Percentiles rank a stretch among this genome's conserved stretches.
Conservation (phyloP, 2,113 vertebrate genomes). For the Oncorhynchus kisutch region DNA sequence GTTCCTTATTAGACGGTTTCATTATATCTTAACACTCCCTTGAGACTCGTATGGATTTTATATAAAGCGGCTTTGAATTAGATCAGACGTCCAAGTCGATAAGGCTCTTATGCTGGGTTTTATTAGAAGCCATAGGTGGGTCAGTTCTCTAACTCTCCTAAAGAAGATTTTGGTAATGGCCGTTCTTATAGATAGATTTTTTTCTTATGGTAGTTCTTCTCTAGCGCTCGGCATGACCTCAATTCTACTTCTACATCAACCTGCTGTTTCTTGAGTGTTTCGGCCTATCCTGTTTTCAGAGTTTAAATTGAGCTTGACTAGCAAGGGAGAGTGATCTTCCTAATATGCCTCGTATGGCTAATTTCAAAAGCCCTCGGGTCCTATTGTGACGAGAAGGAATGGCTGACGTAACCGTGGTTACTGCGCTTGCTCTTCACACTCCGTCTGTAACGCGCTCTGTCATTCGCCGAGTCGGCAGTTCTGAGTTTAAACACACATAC, state of each 20-base stretch:
- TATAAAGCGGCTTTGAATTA: too few relatives aligned
- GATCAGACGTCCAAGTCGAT: too few relatives aligned
- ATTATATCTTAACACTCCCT: neutral
- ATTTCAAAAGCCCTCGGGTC: neutral
- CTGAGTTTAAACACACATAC: conserved; percentile 12
- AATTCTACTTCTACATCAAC: neutral
- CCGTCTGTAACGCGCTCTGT: conserved; percentile 20
- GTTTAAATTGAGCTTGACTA: neutral
- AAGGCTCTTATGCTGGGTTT: neutral
- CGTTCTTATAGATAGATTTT: neutral
- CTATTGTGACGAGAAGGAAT: neutral
- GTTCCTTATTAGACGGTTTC: too few relatives aligned
- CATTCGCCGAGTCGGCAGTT: conserved; percentile 49
- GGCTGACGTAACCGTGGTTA: neutral
- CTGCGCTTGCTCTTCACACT: conserved; percentile 27
- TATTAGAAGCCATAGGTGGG: neutral
- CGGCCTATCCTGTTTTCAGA: neutral
- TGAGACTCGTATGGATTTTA: neutral
- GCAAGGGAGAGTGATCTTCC: neutral
- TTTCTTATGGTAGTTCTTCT: too few relatives aligned
- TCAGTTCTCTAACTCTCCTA: neutral
- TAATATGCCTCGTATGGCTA: neutral
- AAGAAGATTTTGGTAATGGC: neutral
- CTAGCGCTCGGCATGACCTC: too few relatives aligned
- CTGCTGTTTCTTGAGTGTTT: neutral